Conservation (phyloP, 2,113 vertebrate species). For the Desmodus rotundus region DNA sequence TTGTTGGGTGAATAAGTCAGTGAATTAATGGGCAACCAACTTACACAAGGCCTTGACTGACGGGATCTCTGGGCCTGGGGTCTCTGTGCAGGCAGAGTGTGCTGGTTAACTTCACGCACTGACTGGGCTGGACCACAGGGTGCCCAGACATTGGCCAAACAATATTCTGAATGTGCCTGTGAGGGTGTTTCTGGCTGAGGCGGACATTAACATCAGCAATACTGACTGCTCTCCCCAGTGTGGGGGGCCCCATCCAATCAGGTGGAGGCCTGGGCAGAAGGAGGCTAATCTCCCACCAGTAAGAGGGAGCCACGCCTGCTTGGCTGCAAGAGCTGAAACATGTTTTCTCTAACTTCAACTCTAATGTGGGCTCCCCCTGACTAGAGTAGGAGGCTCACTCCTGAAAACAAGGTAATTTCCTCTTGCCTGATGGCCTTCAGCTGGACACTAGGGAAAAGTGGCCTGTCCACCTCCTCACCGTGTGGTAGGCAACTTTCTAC, state of each 20-base stretch:
- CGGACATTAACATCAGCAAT: neutral
- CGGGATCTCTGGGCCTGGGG: neutral
- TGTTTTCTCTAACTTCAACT: neutral
- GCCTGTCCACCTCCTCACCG: neutral
- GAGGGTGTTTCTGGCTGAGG: neutral
- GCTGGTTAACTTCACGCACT: neutral
- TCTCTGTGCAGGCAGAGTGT: neutral
- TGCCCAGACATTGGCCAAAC: too few relatives aligned
- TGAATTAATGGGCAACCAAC: neutral
- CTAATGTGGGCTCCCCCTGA: neutral
- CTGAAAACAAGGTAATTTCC: neutral
- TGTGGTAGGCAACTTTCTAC: rapidly evolving
- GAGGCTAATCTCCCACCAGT: neutral
- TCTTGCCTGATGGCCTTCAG: neutral
- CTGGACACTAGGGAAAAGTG: neutral
- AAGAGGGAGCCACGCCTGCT: neutral
- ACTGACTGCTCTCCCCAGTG: neutral
- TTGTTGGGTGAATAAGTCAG: neutral
- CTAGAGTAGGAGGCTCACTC: neutral
- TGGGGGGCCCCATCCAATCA: neutral
- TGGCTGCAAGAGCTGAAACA: neutral
- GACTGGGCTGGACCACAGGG: neutral
- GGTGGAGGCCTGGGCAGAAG: neutral
- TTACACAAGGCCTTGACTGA: rapidly evolving
- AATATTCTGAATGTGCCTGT: neutral